Base-by-base conservation (phyloP, 2,888 invertebrate species). In the Acronicta psi region DNA sequence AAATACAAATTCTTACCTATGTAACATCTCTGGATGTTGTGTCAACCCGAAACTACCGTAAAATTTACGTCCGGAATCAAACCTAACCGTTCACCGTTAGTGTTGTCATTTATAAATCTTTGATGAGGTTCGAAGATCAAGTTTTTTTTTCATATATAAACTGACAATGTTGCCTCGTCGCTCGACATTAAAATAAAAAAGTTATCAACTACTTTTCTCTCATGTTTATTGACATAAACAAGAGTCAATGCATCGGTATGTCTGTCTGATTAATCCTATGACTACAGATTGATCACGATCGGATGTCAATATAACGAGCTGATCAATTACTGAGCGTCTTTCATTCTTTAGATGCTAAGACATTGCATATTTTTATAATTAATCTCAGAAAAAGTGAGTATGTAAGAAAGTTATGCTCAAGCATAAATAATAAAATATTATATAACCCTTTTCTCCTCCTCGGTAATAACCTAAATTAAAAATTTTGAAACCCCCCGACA, bases 221-320 rank as follows among this genome's bases (percentile, higher is more conserved):
- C 8, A 31, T 68, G 37, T 47, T 51, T 54, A 73, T 73, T 73
- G 61, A 51, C 51, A 60, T 43, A 51, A 59, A 66, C 59, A 68
- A 72, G 59, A 67, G 53, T 69, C 62, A 64, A 77, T 77, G 41
- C 68, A 60, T 66, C 42, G 73, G 75, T 65, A 71, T 75, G 60
- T 46, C 49, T 37, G 54, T 37, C 61, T 71, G 52, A 75, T 75
- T 75, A 75, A 75, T 75, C 61, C 47, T 14, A 40, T 54, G 25
- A 20, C 23, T 42, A 52, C 63, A 60, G 51, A 72, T 75, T 53
- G 59, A 62, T 59, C 34, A 44, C 44, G 59, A 64, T 68, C 47
- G 23, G 17, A 64, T 67, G 63, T 54, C 75, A 65, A 58, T 58
- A 61, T 78, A 75, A 75, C 63, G 49, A 75, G 59, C 29, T 37